Conservation (phyloP, 2,113 vertebrate genomes). For the Candoia aspera region DNA sequence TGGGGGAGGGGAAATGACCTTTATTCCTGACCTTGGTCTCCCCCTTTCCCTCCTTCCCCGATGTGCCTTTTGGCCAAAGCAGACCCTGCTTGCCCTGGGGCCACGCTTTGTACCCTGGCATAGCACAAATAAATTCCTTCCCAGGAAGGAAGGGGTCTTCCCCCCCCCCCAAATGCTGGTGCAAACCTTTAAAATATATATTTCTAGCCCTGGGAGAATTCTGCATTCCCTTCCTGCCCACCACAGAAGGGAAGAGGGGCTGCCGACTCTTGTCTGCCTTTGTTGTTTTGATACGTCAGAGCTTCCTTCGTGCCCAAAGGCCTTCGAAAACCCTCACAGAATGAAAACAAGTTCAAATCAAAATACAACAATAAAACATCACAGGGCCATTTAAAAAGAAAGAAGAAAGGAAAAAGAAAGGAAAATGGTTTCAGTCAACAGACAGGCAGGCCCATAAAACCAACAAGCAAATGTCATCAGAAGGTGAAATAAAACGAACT, state of each 20-base stretch:
- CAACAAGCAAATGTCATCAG: neutral
- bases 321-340: too few species aligned
- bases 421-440: too few species aligned
- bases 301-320: neutral
- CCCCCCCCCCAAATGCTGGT: neutral
- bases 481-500: too few species aligned
- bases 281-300: rapidly evolving
- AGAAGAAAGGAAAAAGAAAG: too few species aligned
- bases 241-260: too few species aligned
- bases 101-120: too few species aligned
- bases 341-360: neutral
- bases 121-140: neutral
- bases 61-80: neutral
- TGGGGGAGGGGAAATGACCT: too few species aligned
- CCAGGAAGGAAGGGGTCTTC: neutral
- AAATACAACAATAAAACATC: neutral
- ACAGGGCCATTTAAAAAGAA: too few species aligned
- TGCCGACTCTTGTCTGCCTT: neutral
- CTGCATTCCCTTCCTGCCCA: too few species aligned
- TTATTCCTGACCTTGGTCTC: neutral
- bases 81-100: neutral
- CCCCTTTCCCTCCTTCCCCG: too few species aligned
- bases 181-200: neutral
- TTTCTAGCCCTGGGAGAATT: too few species aligned
- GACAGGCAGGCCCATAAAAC: too few species aligned